These are phyloP conservation scores for Tragelaphus scriptus DNA, from an alignment of 2,113 vertebrate species.

Conservation along the genomic window DNA sequence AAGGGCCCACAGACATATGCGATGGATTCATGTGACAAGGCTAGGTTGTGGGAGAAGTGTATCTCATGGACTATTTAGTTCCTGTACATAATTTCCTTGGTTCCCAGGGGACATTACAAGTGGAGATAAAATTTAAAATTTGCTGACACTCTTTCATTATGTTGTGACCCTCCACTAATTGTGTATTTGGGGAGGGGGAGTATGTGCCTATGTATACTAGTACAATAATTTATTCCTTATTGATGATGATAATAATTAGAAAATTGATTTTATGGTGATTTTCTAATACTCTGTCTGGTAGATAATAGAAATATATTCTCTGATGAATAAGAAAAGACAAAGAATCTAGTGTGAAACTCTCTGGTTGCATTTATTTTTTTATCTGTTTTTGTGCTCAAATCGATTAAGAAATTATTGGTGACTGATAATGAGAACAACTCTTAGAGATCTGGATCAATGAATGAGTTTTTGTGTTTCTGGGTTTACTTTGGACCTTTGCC, in stretches of 20 bases:
- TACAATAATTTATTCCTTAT: not conserved
- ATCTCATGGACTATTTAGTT: not conserved
- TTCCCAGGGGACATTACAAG: not conserved
- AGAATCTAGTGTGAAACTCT: not conserved
- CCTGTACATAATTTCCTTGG: not conserved
- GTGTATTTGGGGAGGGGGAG: not conserved
- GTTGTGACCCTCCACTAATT: not conserved
- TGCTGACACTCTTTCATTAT: not conserved
- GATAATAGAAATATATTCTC: slow-evolving; percentile 6
- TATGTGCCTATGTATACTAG: not conserved
- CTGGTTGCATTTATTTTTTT: not conserved
- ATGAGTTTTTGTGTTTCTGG: not conserved
- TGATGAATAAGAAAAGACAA: not conserved
- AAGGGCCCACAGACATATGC: not conserved
- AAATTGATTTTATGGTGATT: slow-evolving; percentile 13
- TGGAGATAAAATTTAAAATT: not conserved
- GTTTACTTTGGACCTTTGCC: not conserved
- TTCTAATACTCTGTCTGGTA: not conserved
- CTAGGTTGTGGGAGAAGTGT: not conserved
- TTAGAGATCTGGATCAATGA: not conserved
- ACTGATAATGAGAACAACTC: not conserved
- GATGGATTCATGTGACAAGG: not conserved
- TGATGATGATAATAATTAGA: slow-evolving; percentile 25
- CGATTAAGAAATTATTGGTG: not conserved
- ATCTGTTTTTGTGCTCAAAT: not conserved